Evolutionary conservation across 2,888 invertebrate species (phyloP), one percentile per base, ranked within the genome.

Genomic region (Ormyrus rosae): DNA sequence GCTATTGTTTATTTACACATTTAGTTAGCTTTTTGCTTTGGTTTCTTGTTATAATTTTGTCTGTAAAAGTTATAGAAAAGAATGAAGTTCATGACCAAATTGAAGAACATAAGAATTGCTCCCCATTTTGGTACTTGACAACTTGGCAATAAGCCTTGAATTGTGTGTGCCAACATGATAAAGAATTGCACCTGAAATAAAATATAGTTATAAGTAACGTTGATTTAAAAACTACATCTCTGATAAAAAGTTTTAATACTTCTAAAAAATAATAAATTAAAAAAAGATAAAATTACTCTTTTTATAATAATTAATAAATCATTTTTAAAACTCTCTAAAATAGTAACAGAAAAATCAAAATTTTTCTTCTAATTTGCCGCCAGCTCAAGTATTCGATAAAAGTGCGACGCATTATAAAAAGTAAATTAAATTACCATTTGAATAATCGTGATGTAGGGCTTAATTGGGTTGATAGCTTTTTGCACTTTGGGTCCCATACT

Each of bases 41-140:
- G 34, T 34, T 34, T 11, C 13, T 67, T 67, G 7, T 82, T 82
- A 67, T 95, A 95, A 82, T 92, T 92, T 67, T 92, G 91, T 81
- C 89, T 91, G 84, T 94, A 96, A 87, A 95, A 96, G 75, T 94
- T 91, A 78, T 93, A 94, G 86, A 96, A 96, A 90, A 95, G 92
- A 85, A 93, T 93, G 84, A 94, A 94, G 55, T 95, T 94, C 69
- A 94, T 89, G 53, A 91, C 64, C 4, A 95, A 91, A 83, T 94
- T 94, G 0, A 92, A 89, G 55, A 93, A 90, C 86, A 93, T 94
- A 56, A 94, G 85, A 0, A 86, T 11, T 0, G 92, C 88, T 1
- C 93, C 86, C 0, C 90, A 85, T 11, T 89, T 86, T 0, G 93
- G 92, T 0, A 93, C 91, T 0, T 90, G 86, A 83, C 95, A 95